A percentile compares a stretch with the other conserved stretches of the same genome.
These are phyloP conservation scores for Troides helena DNA, from an alignment of 2,888 invertebrate genomes.

Conservation along the genomic window DNA sequence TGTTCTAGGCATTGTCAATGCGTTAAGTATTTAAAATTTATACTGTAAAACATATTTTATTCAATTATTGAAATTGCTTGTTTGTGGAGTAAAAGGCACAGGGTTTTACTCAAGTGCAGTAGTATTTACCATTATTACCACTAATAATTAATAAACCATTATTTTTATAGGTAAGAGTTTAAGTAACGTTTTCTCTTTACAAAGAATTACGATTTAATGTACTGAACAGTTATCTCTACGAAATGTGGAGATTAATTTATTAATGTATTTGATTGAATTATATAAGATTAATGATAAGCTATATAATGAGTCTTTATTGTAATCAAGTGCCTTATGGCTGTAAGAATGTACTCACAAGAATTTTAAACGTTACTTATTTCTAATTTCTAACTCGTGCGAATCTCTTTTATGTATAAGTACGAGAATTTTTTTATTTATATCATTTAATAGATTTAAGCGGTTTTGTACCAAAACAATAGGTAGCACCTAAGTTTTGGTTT, in stretches of 20 bases:
- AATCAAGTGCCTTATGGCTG: conserved; percentile 30
- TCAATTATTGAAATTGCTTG: not conserved
- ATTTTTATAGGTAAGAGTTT: not conserved
- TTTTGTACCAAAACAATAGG: conserved; percentile 26
- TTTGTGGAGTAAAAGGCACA: not conserved
- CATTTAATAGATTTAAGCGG: conserved; percentile 26
- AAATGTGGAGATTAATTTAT: not conserved
- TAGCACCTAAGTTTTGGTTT: conserved; percentile 28
- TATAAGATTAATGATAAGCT: not conserved
- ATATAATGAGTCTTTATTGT: conserved; percentile 11
- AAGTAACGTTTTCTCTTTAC: not conserved
- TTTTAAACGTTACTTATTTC: conserved; percentile 19
- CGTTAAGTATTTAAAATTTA: not conserved
- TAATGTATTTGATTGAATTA: not conserved
- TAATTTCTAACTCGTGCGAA: conserved; percentile 20
- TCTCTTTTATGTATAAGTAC: conserved; percentile 33
- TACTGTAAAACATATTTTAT: not conserved
- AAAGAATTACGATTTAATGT: not conserved
- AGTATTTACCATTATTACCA: not conserved
- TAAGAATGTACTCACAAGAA: conserved; percentile 19
- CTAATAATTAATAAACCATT: not conserved
- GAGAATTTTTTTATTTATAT: conserved; percentile 31
- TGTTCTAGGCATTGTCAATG: not conserved
- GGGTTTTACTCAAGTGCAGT: not conserved
- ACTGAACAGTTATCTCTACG: not conserved